phyloP scores from a whole-genome alignment of 2,797 vertebrate species.

The Cossypha dichroa region DNA sequence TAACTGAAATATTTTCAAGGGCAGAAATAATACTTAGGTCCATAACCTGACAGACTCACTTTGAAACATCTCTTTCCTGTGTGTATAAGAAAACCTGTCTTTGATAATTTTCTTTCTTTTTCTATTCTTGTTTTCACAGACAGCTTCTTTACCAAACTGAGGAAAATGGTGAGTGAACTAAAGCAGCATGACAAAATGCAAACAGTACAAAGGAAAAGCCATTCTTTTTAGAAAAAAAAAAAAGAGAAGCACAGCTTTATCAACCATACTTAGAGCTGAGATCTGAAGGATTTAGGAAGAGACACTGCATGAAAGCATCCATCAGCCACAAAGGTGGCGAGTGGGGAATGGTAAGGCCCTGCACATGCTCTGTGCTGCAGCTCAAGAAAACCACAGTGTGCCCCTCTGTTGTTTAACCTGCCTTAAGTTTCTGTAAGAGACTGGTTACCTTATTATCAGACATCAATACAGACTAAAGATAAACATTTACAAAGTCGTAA shows the following conservation, averaged over 20 bases:
- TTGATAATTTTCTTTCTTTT: background rate
- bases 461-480: background rate
- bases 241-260: background rate
- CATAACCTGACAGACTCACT: background rate
- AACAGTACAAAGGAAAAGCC: background rate
- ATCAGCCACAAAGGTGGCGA: background rate
- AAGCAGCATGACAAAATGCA: background rate
- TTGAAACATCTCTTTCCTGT: background rate
- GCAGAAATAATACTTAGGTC: background rate
- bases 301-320: background rate
- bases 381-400: background rate
- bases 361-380: background rate
- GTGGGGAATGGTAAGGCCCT: background rate
- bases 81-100: background rate
- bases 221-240: background rate
- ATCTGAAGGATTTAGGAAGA: background rate
- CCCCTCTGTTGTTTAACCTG: background rate
- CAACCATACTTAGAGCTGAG: background rate
- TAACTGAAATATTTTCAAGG: constrained; percentile 18
- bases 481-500: background rate
- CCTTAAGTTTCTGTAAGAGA: background rate
- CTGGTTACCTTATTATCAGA: background rate
- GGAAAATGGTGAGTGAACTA: background rate
- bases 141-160: background rate
- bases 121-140: background rate